phyloP scores from a whole-genome alignment of 1,140 invertebrate genomes.

The Drosophila tropicalis region DNA sequence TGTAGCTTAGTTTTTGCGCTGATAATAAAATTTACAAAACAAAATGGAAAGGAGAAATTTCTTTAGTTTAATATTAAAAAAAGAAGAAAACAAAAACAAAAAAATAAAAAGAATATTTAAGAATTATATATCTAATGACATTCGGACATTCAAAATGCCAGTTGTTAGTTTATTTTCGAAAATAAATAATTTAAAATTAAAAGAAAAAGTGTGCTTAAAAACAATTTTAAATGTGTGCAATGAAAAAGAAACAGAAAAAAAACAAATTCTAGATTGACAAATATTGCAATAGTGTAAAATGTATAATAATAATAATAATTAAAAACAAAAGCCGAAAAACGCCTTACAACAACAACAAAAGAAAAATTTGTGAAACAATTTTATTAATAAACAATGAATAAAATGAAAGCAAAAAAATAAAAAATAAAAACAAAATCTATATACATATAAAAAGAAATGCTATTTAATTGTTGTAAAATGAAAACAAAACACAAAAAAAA shows the following conservation, averaged over 20 bases:
- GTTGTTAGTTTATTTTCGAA: constrained; percentile 62
- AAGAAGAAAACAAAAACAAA: no score
- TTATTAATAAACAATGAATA: constrained; percentile 39
- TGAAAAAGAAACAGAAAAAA: constrained; percentile 34
- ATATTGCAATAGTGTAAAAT: background rate
- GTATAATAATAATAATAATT: constrained; percentile 6
- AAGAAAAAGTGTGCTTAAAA: constrained; percentile 68
- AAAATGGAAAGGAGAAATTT: constrained; percentile 32
- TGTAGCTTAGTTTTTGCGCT: constrained; percentile 58
- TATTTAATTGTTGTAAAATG: constrained; percentile 76
- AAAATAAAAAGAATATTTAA: no score
- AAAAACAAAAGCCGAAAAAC: constrained; percentile 75
- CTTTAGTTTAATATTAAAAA: constrained; percentile 17
- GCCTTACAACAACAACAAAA: constrained; percentile 61
- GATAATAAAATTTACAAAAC: constrained; percentile 63
- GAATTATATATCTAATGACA: constrained; percentile 39
- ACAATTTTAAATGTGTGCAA: constrained; percentile 37
- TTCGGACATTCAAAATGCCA: constrained; percentile 69
- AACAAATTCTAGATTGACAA: constrained; percentile 47
- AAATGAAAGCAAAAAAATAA: constrained; percentile 55
- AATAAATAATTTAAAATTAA: constrained; percentile 13
- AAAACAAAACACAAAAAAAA: constrained; percentile 52
- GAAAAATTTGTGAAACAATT: constrained; percentile 76
- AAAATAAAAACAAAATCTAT: background rate
- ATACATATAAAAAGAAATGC: background rate